phyloP scores from a whole-genome alignment of 2,797 vertebrate species.

The Limnodromus scolopaceus region DNA sequence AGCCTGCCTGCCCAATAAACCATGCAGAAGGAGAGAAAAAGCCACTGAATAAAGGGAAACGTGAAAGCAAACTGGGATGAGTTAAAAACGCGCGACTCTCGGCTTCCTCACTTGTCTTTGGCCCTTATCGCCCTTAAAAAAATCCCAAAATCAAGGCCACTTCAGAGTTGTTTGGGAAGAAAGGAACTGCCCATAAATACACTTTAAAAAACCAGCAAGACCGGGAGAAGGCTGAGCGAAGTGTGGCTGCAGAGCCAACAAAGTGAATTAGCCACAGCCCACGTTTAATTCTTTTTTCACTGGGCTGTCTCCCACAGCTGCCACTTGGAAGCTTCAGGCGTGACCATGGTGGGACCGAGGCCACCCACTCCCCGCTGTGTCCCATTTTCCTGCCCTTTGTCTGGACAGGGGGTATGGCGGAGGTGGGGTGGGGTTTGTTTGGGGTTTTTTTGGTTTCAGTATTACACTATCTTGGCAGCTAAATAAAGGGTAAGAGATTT shows the following conservation, averaged over 20 bases:
- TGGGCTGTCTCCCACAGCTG: background rate
- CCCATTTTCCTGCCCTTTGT: background rate
- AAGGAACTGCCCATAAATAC: background rate
- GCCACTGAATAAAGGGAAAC: background rate
- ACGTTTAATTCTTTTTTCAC: background rate
- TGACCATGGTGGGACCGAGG: background rate
- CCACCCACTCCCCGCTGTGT: background rate
- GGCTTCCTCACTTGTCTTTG: background rate
- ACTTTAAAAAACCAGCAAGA: background rate
- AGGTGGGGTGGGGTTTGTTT: accelerated
- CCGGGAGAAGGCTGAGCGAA: background rate
- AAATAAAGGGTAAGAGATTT: background rate
- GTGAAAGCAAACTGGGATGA: background rate
- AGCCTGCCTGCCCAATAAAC: background rate
- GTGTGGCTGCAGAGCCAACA: background rate
- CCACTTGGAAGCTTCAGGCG: background rate
- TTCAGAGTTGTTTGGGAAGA: background rate
- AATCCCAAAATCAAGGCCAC: background rate
- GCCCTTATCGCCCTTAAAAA: background rate
- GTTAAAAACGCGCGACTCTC: background rate
- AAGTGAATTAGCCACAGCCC: background rate
- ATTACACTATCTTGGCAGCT: background rate
- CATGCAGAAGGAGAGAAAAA: background rate
- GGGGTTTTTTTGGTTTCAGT: background rate
- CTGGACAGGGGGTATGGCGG: background rate